Conservation (phyloP, 2,888 invertebrate genomes). For the Notocelia uddmanniana region DNA sequence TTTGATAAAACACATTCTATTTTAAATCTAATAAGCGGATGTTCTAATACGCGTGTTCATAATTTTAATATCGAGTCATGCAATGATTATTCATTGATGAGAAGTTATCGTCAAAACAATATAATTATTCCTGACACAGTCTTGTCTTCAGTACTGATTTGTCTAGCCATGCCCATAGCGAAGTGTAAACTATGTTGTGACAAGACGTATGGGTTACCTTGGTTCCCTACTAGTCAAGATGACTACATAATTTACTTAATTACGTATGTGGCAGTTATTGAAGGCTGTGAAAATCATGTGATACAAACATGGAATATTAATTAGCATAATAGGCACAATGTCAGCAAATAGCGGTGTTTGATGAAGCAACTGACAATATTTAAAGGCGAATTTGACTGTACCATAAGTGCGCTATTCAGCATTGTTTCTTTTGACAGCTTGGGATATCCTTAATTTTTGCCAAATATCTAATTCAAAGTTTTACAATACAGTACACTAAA, state of each 20-base stretch:
- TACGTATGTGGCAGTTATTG: constrained; percentile 9
- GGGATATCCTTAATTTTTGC: too few species aligned
- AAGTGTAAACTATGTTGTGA: constrained; percentile 12
- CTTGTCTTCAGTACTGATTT: constrained; percentile 26
- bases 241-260: constrained; percentile 18
- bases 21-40: not conserved
- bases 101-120: constrained; percentile 22
- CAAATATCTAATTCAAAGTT: too few species aligned
- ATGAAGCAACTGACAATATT: not conserved
- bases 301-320: constrained; percentile 15
- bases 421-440: too few species aligned
- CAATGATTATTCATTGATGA: constrained; percentile 31
- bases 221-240: not conserved
- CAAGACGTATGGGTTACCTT: constrained; percentile 1
- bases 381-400: not conserved
- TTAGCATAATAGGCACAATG: not conserved
- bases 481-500: too few species aligned
- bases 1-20: not conserved
- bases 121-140: constrained; percentile 34
- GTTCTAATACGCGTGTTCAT: constrained; percentile 11
- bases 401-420: too few species aligned
- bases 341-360: not conserved
- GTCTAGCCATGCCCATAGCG: constrained; percentile 25
- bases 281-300: constrained; percentile 6
- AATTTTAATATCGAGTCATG: constrained; percentile 14